Evolutionary conservation across 2,113 vertebrate species (phyloP), one percentile per base, ranked within the genome.

Genomic region (Hypocryptadius cinnamomeus): DNA sequence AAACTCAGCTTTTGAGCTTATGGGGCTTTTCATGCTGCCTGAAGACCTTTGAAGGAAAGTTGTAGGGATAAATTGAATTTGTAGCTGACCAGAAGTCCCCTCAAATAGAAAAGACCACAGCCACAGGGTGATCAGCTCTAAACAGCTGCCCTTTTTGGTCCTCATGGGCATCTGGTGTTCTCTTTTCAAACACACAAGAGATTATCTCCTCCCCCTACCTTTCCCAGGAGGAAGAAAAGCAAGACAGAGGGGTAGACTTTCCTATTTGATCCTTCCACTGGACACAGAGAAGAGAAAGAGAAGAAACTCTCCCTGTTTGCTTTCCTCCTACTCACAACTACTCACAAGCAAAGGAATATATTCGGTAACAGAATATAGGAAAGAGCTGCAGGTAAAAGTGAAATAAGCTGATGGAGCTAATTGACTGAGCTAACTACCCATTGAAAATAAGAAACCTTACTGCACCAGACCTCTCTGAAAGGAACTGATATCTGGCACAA

Each of bases 321-420:
- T 89, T 87, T 51, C 23, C 40, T 53, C 35, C 37, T 31, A 6
- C 40, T 80, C 54, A 45, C 18, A 48, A 2, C 33, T 69, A 35
- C 42, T 73, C 53, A 22, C 54, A 80, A 65, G 19, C 11, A 56
- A 68, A 69, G 17, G 63, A 37, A 44, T 23, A 24, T 10, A 20
- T 61, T 45, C 1, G 2, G 22, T 31, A 59, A 47, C 15, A 57
- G 0, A n/a, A n/a, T 2, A 17, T 15, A n/a, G 37, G 64, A 65
- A 90, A 50, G 48, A 88, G 64, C 35, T 83, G 23, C 30, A 54
- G 39, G 23, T 66, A 16, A 37, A 73, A 89, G 22, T 11, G 20
- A 28, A 40, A 22, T 40, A 53, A 76, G 37, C 8, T 85, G 54
- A 28, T 53, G 31, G 19, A 93, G 68, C 7, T 79, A 16, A n/a